phyloP scores from a whole-genome alignment of 2,113 vertebrate genomes.

The Laticauda laticaudata region DNA sequence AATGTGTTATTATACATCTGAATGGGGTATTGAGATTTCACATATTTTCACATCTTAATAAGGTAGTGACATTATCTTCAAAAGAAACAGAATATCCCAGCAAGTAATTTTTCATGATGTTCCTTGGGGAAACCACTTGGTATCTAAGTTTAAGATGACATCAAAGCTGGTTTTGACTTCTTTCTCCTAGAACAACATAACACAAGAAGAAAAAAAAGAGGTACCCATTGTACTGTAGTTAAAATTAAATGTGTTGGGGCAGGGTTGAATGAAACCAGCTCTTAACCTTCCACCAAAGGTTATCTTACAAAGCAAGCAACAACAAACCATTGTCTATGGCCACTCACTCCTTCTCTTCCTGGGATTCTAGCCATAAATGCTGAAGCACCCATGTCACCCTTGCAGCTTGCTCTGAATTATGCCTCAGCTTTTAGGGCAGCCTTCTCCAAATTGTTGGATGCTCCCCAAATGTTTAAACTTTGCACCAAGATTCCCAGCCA shows the following conservation, averaged over 20 bases:
- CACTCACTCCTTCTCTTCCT: conserved; percentile 45
- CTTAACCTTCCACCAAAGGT: conserved; percentile 8
- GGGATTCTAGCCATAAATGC: conserved; percentile 34
- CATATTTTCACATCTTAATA: no score
- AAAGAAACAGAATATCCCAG: not conserved
- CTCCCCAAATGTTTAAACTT: not conserved
- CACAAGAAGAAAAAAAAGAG: not conserved
- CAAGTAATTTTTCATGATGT: not conserved
- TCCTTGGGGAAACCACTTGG: not conserved
- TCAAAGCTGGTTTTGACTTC: not conserved
- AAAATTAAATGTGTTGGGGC: not conserved
- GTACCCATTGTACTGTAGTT: not conserved
- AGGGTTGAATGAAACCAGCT: accelerated
- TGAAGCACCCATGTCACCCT: conserved; percentile 37
- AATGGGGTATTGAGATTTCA: no score
- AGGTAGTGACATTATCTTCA: not conserved
- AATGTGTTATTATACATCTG: no score
- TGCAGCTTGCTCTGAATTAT: not conserved
- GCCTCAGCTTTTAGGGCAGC: not conserved
- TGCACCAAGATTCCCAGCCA: not conserved
- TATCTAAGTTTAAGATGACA: no score
- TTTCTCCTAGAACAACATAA: not conserved
- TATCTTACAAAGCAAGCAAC: not conserved
- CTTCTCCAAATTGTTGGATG: not conserved
- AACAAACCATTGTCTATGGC: conserved; percentile 25